A percentile compares a stretch with the other conserved stretches of the same genome.
Evolutionary conservation across 1,140 invertebrate genomes (phyloP).

Genomic region (Drosophila novamexicana): DNA sequence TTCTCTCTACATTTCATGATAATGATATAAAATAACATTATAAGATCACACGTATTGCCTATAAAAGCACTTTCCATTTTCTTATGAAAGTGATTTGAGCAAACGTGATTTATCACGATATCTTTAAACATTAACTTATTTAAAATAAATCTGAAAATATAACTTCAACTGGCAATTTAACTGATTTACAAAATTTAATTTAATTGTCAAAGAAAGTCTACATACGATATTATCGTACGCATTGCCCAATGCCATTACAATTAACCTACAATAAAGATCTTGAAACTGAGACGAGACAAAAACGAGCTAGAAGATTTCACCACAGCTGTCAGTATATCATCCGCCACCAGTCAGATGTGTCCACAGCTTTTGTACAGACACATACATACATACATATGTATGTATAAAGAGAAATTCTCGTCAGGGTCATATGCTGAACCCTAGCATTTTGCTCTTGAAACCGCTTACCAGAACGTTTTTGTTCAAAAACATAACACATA

Average conservation of each 20-base stretch:
- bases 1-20: background rate
- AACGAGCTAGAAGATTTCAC: constrained; percentile 65
- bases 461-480: constrained; percentile 58
- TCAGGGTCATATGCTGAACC: constrained; percentile 56
- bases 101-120: constrained; percentile 26
- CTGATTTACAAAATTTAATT: constrained; percentile 45
- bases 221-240: constrained; percentile 43
- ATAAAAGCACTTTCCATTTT: constrained; percentile 36
- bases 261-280: constrained; percentile 76
- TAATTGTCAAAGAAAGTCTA: constrained; percentile 67
- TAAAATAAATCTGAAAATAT: constrained; percentile 32
- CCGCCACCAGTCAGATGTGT: constrained; percentile 5
- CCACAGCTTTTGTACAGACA: background rate
- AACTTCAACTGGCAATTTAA: constrained; percentile 38
- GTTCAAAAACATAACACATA: constrained; percentile 31
- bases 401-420: constrained; percentile 57
- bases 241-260: constrained; percentile 76
- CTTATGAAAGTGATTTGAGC: background rate
- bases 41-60: background rate
- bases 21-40: too few relatives aligned
- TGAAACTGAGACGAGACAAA: constrained; percentile 38
- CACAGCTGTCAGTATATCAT: constrained; percentile 50
- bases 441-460: constrained; percentile 54
- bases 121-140: constrained; percentile 35
- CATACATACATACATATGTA: background rate